These are phyloP conservation scores for Spisula subtruncata DNA, from an alignment of 2,888 invertebrate genomes.

Conservation along the genomic window DNA sequence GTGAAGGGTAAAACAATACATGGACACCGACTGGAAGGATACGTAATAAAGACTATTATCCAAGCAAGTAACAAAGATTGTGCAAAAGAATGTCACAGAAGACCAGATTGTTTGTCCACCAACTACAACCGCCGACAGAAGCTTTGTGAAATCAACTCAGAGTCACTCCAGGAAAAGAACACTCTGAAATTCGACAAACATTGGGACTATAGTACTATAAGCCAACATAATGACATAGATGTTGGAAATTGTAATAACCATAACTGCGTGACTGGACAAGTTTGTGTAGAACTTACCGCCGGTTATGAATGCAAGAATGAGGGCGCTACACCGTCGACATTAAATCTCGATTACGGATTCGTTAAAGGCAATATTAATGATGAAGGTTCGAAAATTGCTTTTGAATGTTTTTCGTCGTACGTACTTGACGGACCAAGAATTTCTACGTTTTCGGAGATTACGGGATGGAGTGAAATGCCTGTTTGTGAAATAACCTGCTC, in stretches of 20 bases:
- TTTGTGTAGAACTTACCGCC: background rate
- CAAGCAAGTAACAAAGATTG: background rate
- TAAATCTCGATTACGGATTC: background rate
- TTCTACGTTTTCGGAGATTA: background rate
- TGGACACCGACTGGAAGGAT: background rate
- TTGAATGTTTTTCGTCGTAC: background rate
- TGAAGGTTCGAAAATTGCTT: background rate
- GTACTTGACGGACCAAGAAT: background rate
- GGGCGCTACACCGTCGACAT: background rate
- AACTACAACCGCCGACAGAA: background rate
- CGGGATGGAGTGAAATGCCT: background rate
- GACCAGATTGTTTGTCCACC: background rate
- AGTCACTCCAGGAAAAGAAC: background rate
- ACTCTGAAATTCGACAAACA: background rate
- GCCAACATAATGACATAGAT: background rate
- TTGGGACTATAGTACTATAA: background rate
- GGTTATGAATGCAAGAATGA: conserved; percentile 8
- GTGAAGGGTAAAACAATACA: background rate
- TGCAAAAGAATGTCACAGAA: background rate
- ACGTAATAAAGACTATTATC: background rate
- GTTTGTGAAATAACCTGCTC: background rate
- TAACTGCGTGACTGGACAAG: background rate
- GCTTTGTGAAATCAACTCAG: background rate
- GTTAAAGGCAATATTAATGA: background rate
- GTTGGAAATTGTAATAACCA: background rate